phyloP scores from a whole-genome alignment of 2,797 vertebrate genomes.

The Sandelia bainsii region DNA sequence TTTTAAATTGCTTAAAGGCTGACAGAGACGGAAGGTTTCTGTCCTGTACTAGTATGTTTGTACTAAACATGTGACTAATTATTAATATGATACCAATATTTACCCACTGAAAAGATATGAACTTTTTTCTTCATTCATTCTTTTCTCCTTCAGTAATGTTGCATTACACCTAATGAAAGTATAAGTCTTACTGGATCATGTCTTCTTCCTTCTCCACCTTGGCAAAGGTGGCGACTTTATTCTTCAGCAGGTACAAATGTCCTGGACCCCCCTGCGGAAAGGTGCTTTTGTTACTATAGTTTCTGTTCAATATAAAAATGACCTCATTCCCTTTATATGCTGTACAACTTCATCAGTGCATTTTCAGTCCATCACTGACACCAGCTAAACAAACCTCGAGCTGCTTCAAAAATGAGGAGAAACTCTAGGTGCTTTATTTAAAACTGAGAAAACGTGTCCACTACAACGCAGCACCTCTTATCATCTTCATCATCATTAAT shows the following conservation, averaged over 20 bases:
- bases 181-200: constrained; percentile 92
- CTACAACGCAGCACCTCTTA: neutral
- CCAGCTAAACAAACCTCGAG: neutral
- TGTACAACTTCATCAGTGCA: neutral
- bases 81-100: too few species aligned
- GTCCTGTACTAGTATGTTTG: too few species aligned
- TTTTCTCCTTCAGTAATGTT: too few species aligned
- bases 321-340: neutral
- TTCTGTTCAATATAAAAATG: neutral
- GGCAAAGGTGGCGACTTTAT: constrained; percentile 98
- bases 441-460: neutral
- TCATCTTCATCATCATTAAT: too few species aligned
- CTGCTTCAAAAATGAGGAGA: neutral
- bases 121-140: too few species aligned
- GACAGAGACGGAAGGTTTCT: too few species aligned
- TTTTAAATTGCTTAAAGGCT: too few species aligned
- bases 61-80: too few species aligned
- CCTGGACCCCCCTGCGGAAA: constrained; percentile 91
- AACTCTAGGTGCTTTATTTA: neutral
- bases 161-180: too few species aligned
- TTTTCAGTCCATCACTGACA: neutral
- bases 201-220: constrained; percentile 99
- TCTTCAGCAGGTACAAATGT: constrained; percentile 96
- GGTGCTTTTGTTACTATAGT: neutral
- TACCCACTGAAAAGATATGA: too few species aligned